Evolutionary conservation across 2,113 vertebrate genomes (phyloP), one percentile per base, ranked within the genome.

Genomic region (Pachyramphus minor): DNA sequence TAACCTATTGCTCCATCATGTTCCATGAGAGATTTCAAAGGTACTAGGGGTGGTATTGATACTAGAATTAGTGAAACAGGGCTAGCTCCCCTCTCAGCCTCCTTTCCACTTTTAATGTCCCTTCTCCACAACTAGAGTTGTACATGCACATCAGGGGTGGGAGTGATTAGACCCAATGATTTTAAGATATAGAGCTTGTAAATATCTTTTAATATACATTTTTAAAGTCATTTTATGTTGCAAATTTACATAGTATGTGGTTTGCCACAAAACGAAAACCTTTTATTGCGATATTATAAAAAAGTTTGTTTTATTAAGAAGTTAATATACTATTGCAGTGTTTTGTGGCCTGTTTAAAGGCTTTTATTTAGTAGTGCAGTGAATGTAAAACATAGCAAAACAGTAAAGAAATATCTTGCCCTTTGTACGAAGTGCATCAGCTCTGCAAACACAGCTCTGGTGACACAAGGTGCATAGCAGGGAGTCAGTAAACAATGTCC

Each of bases 271-370:
- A 97, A 87, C 74, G 55, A 92, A 95, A 96, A 76, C 96, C 78
- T 97, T 98, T 98, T 97, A 97, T 98, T 98, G 97, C 90, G 17
- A 96, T 95, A 87, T 97, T 97, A 77, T 98, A 75, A 95, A 96
- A 82, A 93, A 96, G 72, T 90, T 95, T 96, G 96, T 95, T 97
- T 95, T 98, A 96, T 96, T 97, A 97, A 98, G 97, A 97, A 97
- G 95, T 98, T 96, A 97, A 94, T 97, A 94, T 97, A 95, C 97
- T 95, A 95, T 96, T 97, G 97, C 97, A 98, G 97, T 98, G 97
- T 98, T 98, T 97, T 97, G 96, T 98, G 95, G 98, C 98, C 98
- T 98, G 95, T 98, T 97, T 95, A 97, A 98, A 98, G 98, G 97
- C 97, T 98, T 97, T 97, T 97, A 84, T 96, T 97, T 96, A 97